Conservation (phyloP, 2,888 invertebrate species). For the Trichogramma dendrolimi region DNA sequence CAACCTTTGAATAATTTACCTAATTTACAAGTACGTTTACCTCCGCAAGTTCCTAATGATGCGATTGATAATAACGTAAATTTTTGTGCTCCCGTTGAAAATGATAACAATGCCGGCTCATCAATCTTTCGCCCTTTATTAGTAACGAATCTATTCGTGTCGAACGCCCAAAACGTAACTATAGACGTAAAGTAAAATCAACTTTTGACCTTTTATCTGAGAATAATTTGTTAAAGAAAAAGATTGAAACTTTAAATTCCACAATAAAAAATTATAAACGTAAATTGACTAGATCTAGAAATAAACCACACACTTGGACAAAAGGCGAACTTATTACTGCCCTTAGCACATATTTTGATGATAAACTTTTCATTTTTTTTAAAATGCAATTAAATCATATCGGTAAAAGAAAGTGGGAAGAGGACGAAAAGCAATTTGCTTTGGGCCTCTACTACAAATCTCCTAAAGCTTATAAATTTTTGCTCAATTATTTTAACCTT, state of each 20-base stretch:
- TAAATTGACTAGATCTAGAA: no score
- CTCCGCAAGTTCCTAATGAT: no score
- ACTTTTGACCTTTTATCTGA: background rate
- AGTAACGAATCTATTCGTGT: background rate
- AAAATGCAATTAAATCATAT: conserved; percentile 28
- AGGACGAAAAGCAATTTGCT: conserved; percentile 16
- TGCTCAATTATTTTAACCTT: conserved; percentile 3
- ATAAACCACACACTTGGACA: background rate
- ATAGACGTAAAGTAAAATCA: no score
- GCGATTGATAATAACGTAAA: background rate
- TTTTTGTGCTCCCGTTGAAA: no score
- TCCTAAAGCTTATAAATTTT: conserved; percentile 34
- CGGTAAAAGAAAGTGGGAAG: conserved; percentile 24
- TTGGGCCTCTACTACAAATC: conserved; percentile 38
- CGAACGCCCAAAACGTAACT: no score
- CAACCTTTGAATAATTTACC: no score
- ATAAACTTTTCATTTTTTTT: conserved; percentile 18
- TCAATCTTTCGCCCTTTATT: no score
- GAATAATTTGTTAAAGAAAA: background rate
- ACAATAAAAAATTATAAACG: conserved; percentile 1
- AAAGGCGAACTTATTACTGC: conserved; percentile 16
- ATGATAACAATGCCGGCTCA: no score
- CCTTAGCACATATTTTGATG: conserved; percentile 21
- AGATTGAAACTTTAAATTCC: background rate
- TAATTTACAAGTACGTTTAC: no score